Evolutionary conservation across 2,113 vertebrate species (phyloP).

Genomic region (Chionomys nivalis): DNA sequence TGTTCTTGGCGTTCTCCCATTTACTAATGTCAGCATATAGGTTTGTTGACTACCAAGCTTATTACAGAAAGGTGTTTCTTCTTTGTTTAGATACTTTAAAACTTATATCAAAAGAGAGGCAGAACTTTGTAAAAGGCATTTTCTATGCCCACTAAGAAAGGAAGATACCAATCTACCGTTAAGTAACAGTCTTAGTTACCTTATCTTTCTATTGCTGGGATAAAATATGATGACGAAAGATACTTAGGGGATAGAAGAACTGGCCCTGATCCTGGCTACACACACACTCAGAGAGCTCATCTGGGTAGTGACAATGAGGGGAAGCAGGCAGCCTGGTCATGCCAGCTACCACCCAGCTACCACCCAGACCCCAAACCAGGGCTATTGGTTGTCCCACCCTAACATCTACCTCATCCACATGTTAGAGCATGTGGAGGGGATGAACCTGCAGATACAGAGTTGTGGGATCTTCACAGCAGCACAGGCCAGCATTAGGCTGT

Average conservation of each 20-base stretch:
- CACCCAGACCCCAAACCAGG: not conserved
- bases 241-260: not conserved
- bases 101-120: not conserved
- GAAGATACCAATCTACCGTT: too few species aligned
- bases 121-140: not conserved
- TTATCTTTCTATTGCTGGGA: not conserved
- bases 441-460: not conserved
- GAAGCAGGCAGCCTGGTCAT: not conserved
- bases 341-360: not conserved
- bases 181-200: not conserved
- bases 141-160: not conserved
- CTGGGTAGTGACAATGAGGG: not conserved
- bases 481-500: not conserved
- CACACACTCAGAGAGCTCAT: not conserved
- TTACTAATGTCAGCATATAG: not conserved
- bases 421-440: not conserved
- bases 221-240: not conserved
- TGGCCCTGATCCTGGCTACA: not conserved
- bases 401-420: not conserved
- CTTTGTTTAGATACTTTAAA: not conserved
- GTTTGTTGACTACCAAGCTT: not conserved
- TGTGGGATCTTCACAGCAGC: not conserved
- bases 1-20: not conserved
- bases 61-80: not conserved
- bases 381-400: not conserved